Evolutionary conservation across 2,888 invertebrate genomes (phyloP).

Genomic region (Sturmia bella): DNA sequence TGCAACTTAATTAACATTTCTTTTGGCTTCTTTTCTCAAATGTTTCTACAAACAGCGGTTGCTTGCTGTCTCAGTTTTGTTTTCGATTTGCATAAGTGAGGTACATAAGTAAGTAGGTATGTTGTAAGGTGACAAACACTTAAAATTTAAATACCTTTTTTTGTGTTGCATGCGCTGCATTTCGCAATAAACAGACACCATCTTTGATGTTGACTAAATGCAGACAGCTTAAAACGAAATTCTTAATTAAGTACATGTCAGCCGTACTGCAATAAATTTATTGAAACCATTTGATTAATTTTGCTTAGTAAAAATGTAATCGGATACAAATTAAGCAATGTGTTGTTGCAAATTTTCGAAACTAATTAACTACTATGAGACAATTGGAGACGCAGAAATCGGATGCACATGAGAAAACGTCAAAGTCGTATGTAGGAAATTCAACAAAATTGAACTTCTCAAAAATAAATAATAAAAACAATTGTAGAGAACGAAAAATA

Average conservation of each 20-base stretch:
- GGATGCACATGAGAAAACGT: too few relatives aligned
- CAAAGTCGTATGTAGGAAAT: too few relatives aligned
- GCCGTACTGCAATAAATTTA: neutral
- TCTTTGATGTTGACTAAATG: slow-evolving; percentile 32
- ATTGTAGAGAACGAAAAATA: too few relatives aligned
- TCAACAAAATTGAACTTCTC: too few relatives aligned
- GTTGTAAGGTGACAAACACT: slow-evolving; percentile 57
- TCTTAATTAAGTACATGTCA: slow-evolving; percentile 6
- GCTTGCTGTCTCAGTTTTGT: slow-evolving; percentile 14
- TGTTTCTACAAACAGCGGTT: neutral
- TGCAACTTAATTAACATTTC: slow-evolving; percentile 49
- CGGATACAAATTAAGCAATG: neutral
- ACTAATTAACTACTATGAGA: too few relatives aligned
- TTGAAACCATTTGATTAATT: slow-evolving; percentile 16
- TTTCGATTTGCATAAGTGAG: slow-evolving; percentile 52
- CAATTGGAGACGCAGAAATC: too few relatives aligned
- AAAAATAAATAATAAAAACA: too few relatives aligned
- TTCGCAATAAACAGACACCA: slow-evolving; percentile 33
- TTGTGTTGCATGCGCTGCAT: slow-evolving; percentile 12
- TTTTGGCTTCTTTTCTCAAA: slow-evolving; percentile 30
- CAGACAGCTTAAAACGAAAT: slow-evolving; percentile 31
- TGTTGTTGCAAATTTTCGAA: neutral
- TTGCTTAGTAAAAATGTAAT: too few relatives aligned
- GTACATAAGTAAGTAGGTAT: slow-evolving; percentile 36
- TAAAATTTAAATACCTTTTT: slow-evolving; percentile 41